Percentiles rank a stretch among this genome's conserved stretches.
phyloP scores from a whole-genome alignment of 2,888 invertebrate species.

The Ramazzottius varieornatus region DNA sequence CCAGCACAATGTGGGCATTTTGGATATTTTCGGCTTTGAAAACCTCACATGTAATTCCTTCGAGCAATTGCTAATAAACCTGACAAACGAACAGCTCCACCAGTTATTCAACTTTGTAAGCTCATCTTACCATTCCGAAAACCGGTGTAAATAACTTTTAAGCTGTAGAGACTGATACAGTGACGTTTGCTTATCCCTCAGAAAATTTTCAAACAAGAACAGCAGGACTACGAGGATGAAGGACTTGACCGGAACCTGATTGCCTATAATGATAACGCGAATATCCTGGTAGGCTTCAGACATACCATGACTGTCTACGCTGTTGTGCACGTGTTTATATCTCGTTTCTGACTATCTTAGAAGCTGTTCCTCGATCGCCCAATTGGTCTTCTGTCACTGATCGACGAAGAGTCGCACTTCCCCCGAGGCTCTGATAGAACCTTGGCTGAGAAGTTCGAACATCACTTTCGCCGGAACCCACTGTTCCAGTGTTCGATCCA shows the following conservation, averaged over 20 bases:
- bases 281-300: background rate
- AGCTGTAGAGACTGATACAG: no score
- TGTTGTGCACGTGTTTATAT: no score
- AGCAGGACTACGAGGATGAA: background rate
- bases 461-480: background rate
- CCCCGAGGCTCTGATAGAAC: background rate
- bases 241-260: background rate
- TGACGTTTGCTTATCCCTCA: background rate
- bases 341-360: no score
- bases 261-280: background rate
- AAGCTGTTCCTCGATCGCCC: background rate
- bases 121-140: no score
- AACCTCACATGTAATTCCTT: background rate
- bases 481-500: no score
- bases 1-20: background rate
- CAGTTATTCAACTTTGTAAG: background rate
- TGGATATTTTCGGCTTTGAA: background rate
- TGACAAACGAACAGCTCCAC: background rate
- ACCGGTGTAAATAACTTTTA: no score
- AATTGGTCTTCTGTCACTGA: background rate
- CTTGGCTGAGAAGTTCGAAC: background rate
- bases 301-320: background rate
- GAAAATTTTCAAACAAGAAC: background rate
- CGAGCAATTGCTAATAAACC: background rate
- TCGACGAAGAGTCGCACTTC: slow-evolving; percentile 2